phyloP scores from a whole-genome alignment of 2,113 vertebrate species.

The Azemiops feae region DNA sequence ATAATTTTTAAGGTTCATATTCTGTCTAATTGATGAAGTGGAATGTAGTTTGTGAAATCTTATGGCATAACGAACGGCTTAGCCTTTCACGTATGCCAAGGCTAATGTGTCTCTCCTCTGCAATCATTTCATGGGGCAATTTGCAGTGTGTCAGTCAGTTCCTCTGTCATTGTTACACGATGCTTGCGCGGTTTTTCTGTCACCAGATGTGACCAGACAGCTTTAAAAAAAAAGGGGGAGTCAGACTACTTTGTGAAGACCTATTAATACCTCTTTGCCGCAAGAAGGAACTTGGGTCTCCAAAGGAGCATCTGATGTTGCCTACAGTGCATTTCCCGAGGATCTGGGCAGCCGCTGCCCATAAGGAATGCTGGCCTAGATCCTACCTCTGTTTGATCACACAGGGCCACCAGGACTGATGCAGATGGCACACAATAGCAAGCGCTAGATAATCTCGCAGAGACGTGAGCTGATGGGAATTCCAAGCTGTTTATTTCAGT shows the following conservation, averaged over 20 bases:
- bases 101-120: neutral
- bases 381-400: neutral
- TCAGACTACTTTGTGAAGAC: neutral
- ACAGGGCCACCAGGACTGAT: neutral
- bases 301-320: neutral
- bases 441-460: neutral
- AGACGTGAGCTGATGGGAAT: neutral
- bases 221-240: neutral
- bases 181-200: neutral
- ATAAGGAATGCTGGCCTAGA: neutral
- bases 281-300: neutral
- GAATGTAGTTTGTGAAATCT: neutral
- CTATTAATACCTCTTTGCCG: neutral
- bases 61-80: neutral
- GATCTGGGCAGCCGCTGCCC: neutral
- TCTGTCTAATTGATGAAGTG: neutral
- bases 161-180: neutral
- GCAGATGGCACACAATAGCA: neutral
- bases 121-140: neutral
- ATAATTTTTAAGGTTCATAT: neutral
- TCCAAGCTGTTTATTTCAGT: slow-evolving; percentile 5
- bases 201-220: neutral
- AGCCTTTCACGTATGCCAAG: neutral
- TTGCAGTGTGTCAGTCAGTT: neutral
- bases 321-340: neutral